A percentile compares a stretch with the other conserved stretches of the same genome.
Evolutionary conservation across 2,113 vertebrate species (phyloP).

Genomic region (Suricata suricatta): DNA sequence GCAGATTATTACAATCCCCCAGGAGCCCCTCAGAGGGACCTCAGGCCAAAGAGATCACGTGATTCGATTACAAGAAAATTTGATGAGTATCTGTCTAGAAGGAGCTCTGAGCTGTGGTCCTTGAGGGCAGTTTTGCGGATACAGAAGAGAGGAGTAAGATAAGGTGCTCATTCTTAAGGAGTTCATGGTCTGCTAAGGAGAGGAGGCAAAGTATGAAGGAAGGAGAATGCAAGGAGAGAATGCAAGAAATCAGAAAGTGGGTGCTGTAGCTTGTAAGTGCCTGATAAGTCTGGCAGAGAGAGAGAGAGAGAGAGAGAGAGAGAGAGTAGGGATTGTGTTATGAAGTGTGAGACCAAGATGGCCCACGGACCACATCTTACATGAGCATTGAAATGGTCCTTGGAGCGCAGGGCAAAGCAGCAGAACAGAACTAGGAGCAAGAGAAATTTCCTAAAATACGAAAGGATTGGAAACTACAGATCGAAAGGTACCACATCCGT

Average conservation of each 20-base stretch:
- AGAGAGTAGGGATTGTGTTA: rapidly evolving
- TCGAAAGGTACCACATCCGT: not conserved
- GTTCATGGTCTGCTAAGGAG: not conserved
- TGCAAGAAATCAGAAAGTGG: not conserved
- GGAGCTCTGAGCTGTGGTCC: not conserved
- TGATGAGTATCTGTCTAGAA: not conserved
- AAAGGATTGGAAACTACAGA: not conserved
- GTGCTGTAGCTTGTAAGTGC: not conserved
- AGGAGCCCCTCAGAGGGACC: not conserved
- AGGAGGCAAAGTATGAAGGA: too few species aligned
- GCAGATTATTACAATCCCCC: not conserved
- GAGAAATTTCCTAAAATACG: not conserved
- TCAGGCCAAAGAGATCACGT: not conserved
- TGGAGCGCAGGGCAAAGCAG: not conserved
- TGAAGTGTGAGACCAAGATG: not conserved
- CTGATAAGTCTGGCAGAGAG: rapidly evolving
- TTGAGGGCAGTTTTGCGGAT: not conserved
- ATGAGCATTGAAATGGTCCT: rapidly evolving
- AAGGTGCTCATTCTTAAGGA: not conserved
- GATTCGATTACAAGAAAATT: slow-evolving; percentile 15
- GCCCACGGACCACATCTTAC: rapidly evolving
- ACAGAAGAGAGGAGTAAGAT: not conserved
- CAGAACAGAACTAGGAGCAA: not conserved
- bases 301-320: not conserved
- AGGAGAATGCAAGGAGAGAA: not conserved